Base-by-base conservation (phyloP, 2,113 vertebrate species). In the Ptilorrhoa leucosticta region DNA sequence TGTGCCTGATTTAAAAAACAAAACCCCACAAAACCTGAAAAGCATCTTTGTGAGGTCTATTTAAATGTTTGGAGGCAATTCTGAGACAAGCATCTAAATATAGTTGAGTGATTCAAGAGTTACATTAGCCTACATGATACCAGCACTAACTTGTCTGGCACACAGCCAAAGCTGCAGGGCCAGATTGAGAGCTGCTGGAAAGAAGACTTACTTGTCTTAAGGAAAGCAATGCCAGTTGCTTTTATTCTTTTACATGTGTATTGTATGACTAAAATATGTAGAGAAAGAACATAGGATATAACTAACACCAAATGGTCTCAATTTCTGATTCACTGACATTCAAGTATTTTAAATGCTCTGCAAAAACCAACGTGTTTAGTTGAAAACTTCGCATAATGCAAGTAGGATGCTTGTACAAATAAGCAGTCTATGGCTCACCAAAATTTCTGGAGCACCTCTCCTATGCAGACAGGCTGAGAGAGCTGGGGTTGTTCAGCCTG, bases 71-170 rank as follows among this genome's bases (percentile, higher is more conserved):
- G 85, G 83, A 95, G 76, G 86, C 68, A 75, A 92, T 85, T 91
- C 91, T 87, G 91, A 96, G 78, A 76, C 82, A 85, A 93, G 91
- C 37, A 73, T 89, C 95, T 96, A 96, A 96, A 96, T 95, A 96
- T 94, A 96, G 92, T 71, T 2, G 27, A 81, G 44, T 94, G 93
- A 97, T 90, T 96, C 92, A 95, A 56, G 88, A 92, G 94, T 57
- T 97, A 40, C 80, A 83, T 92, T 95, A 96, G 85, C 88, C 85
- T 94, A 78, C 82, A 77, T 63, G 87, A 96, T 96, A 95, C 44
- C 47, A 85, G 81, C 82, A 35, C 82, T 92, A 94, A 92, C 90
- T 94, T 45, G 37, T 22, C 68, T 94, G 88, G 93, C 83, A 90
- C 64, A 57, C 40, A 82, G 90, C 71, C 93, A 69, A 68, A 88